A percentile compares a stretch with the other conserved stretches of the same genome.
Evolutionary conservation across 2,888 invertebrate genomes (phyloP).

Genomic region (Drosophila helvetica): DNA sequence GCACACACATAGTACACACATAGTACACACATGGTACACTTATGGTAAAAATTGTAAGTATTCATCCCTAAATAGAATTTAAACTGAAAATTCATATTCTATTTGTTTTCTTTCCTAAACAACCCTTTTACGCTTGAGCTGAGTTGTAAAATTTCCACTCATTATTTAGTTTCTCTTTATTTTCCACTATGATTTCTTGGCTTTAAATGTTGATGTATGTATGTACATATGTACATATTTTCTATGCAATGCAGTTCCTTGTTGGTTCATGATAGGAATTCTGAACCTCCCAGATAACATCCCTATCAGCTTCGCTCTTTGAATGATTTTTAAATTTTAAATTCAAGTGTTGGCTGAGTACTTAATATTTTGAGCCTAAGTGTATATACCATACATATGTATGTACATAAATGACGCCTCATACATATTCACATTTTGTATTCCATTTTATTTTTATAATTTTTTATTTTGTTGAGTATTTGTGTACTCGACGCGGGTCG

Average conservation of each 20-base stretch:
- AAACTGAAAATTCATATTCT: too few relatives aligned
- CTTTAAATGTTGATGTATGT: too few relatives aligned
- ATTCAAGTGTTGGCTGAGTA: not conserved
- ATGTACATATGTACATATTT: too few relatives aligned
- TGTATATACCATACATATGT: not conserved
- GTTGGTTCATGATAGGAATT: too few relatives aligned
- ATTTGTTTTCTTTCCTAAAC: too few relatives aligned
- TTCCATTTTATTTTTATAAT: constrained; percentile 35
- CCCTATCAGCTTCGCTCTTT: not conserved
- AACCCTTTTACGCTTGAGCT: not conserved
- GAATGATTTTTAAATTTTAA: too few relatives aligned
- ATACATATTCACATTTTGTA: constrained; percentile 35
- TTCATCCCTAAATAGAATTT: not conserved
- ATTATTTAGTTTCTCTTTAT: not conserved
- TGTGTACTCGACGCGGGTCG: constrained; percentile 50
- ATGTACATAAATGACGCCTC: constrained; percentile 12
- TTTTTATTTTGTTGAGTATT: constrained; percentile 40
- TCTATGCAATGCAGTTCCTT: too few relatives aligned
- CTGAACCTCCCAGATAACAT: too few relatives aligned
- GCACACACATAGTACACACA: not conserved
- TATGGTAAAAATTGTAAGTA: not conserved
- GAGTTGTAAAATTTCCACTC: not conserved
- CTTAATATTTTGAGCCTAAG: not conserved
- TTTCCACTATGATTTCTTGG: too few relatives aligned
- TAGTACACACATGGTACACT: not conserved